Evolutionary conservation across 2,797 vertebrate genomes (phyloP), one percentile per base, ranked within the genome.

Genomic region (Loris lydekkerianus): DNA sequence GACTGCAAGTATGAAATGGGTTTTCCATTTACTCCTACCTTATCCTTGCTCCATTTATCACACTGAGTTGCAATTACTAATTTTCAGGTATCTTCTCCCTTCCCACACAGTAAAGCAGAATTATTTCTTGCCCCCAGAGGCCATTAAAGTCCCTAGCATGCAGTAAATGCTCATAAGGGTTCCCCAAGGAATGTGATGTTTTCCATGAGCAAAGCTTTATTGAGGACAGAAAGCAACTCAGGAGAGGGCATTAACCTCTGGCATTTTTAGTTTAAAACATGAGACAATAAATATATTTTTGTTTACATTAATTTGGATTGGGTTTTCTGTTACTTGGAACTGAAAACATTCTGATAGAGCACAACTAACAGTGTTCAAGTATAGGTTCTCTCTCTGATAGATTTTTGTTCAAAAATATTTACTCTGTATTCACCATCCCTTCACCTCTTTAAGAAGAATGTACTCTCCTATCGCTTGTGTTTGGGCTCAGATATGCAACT

Each of bases 321-420:
- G 0, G 25, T 67, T 94, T 97, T 94, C 86, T 94, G 17, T 94
- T 92, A 76, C 23, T 91, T 96, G 65, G 49, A 83, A 37, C 67
- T 88, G 49, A 92, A 96, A 96, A 76, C 43, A 88, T 76, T 89
- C 56, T 87, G 46, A 58, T 11, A 86, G 37, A 92, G 31, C 20
- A n/a, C 29, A 96, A 86, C 14, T 70, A 60, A 88, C 43, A 5
- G 14, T 97, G 43, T 72, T 92, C 70, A 90, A 78, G 23, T 60
- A 82, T 2, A 89, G 65, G 46, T 83, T 89, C 75, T 60, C 53
- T 89, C 75, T 60, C 53, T 72, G 60, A 86, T 43, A 89, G 60
- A 53, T 58, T 81, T 67, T 72, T 72, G 25, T 86, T 92, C 4
- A 94, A 86, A 88, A 96, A 65, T 70, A 61, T 61, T 81, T 58